A percentile compares a stretch with the other conserved stretches of the same genome.
Conservation (phyloP, 2,797 vertebrate species). For the Enteromius treurensis region DNA sequence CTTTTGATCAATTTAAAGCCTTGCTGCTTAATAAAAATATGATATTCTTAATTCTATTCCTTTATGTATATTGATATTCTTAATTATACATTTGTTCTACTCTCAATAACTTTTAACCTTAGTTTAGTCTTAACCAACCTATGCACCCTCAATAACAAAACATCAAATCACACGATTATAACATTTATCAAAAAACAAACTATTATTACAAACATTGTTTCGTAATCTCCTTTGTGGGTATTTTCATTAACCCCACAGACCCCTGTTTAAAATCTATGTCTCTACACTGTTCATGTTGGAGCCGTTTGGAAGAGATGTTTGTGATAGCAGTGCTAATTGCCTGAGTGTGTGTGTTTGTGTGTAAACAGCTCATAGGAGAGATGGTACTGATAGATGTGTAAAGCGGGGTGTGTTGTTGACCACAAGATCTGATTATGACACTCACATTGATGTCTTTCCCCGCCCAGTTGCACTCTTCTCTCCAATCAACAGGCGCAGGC, state of each 20-base stretch:
- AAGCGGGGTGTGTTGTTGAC: slow-evolving; percentile 2
- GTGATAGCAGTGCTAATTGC: slow-evolving; percentile 23
- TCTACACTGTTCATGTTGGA: slow-evolving; percentile 16
- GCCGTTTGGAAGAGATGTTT: slow-evolving; percentile 25
- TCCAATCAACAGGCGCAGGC: slow-evolving; percentile 95
- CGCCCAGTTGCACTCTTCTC: slow-evolving; percentile 98
- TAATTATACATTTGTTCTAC: not conserved
- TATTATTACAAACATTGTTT: not conserved
- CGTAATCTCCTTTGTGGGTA: not conserved
- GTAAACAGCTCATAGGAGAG: slow-evolving; percentile 24
- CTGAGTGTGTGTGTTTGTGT: slow-evolving; percentile 17
- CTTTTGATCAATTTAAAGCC: not conserved
- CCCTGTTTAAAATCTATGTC: not conserved
- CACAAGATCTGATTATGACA: slow-evolving; percentile 54
- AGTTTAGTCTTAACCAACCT: not conserved
- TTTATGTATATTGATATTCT: not conserved
- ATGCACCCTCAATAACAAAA: not conserved
- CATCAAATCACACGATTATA: not conserved
- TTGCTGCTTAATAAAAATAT: not conserved
- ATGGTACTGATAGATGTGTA: slow-evolving; percentile 17
- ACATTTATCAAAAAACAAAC: not conserved
- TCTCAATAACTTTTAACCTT: not conserved
- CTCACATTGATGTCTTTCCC: slow-evolving; percentile 97
- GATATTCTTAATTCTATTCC: too few relatives aligned
- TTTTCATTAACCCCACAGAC: not conserved